Evolutionary conservation across 1,140 invertebrate species (phyloP).

Genomic region (Pseudomyrmex sp.): DNA sequence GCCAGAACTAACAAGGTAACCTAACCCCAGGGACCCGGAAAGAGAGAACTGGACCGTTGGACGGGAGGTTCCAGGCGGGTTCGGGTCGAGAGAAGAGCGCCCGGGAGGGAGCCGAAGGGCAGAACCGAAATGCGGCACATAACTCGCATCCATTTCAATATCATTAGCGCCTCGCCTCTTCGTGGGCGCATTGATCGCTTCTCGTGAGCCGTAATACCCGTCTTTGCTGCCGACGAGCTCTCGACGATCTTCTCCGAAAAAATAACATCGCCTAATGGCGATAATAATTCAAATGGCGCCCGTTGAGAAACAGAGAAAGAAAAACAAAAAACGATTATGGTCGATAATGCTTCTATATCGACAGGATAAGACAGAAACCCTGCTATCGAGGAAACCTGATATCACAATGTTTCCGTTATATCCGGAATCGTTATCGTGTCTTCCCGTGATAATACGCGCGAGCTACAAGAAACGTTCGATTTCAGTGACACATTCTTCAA

Average conservation of each 20-base stretch:
- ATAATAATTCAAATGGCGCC: conserved; percentile 62
- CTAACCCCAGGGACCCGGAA: conserved; percentile 69
- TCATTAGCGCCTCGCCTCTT: conserved; percentile 73
- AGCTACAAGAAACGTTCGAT: background rate
- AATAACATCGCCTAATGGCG: conserved; percentile 63
- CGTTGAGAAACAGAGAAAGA: background rate
- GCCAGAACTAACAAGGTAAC: conserved; percentile 80
- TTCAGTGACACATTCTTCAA: background rate
- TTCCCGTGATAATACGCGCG: no score
- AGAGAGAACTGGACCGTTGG: conserved; percentile 2
- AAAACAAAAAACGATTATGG: background rate
- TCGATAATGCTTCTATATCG: conserved; percentile 29
- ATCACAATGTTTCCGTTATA: background rate
- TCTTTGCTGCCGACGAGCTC: conserved; percentile 34
- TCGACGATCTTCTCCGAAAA: conserved; percentile 44
- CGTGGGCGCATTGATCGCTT: conserved; percentile 49
- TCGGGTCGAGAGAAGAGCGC: conserved; percentile 4
- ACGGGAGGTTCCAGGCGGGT: background rate
- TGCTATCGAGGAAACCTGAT: background rate
- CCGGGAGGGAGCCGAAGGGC: conserved; percentile 45
- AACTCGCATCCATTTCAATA: conserved; percentile 77
- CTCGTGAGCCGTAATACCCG: conserved; percentile 34
- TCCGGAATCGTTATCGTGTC: background rate
- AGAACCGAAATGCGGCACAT: conserved; percentile 71
- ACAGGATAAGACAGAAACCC: background rate